Conservation (phyloP, 2,113 vertebrate genomes). For the Lonchura striata region DNA sequence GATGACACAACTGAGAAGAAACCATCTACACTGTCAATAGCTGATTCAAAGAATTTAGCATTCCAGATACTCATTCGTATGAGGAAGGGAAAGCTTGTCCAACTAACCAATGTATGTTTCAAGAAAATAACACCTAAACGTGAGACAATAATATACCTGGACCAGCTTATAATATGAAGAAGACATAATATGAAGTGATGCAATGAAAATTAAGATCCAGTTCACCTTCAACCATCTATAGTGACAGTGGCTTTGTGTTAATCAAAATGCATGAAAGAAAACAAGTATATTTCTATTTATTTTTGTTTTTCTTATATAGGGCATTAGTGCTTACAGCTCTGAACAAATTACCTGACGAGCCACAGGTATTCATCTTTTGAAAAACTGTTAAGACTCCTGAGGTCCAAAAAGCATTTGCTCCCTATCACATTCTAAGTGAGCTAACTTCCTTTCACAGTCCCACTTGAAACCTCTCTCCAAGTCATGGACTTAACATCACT, state of each 20-base stretch:
- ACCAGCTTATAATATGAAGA: neutral
- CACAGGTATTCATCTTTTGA: neutral
- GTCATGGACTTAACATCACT: neutral
- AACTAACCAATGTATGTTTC: neutral
- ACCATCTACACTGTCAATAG: rapidly evolving
- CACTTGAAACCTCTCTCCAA: neutral
- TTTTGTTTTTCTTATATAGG: neutral
- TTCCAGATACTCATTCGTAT: neutral
- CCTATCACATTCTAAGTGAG: neutral
- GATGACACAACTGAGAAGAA: neutral
- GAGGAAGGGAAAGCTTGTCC: neutral
- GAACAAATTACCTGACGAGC: neutral
- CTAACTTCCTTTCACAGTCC: neutral
- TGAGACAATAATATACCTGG: neutral
- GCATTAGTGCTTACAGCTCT: neutral
- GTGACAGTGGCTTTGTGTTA: neutral
- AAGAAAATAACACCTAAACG: neutral
- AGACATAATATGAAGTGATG: neutral
- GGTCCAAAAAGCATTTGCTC: neutral
- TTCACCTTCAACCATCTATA: neutral
- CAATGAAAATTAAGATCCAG: neutral
- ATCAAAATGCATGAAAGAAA: neutral
- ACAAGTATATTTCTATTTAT: neutral
- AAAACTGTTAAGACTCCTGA: neutral
- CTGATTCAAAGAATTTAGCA: neutral